These are phyloP conservation scores for Eurystomus gularis DNA, from an alignment of 2,113 vertebrate species.

Conservation along the genomic window DNA sequence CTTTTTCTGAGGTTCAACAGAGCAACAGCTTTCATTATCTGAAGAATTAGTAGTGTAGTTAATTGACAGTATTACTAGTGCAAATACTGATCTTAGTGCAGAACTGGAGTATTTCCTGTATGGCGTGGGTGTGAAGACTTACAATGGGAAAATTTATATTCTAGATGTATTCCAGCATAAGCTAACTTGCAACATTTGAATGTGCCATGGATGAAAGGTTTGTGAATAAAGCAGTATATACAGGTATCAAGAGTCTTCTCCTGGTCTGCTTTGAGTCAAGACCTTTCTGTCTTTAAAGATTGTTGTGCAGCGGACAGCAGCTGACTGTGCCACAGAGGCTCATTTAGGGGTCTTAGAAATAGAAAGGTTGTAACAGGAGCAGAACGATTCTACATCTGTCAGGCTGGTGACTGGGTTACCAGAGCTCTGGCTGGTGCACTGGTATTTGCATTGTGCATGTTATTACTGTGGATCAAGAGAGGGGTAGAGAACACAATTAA, in stretches of 20 bases:
- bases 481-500: not conserved
- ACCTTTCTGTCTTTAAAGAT: not conserved
- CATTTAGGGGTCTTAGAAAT: not conserved
- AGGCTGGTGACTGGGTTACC: not conserved
- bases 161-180: not conserved
- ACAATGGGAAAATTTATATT: not conserved
- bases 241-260: not conserved
- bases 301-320: not conserved
- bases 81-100: not conserved
- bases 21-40: not conserved
- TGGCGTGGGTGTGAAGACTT: not conserved
- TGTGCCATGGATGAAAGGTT: not conserved
- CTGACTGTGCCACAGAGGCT: not conserved
- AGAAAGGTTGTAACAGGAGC: not conserved
- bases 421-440: not conserved
- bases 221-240: not conserved
- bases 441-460: constrained; percentile 1
- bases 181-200: not conserved
- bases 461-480: not conserved
- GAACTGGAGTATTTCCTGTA: not conserved
- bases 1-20: not conserved
- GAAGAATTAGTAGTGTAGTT: not conserved
- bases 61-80: not conserved
- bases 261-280: not conserved
- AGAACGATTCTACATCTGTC: not conserved